Evolutionary conservation across 2,888 invertebrate species (phyloP).

Genomic region (Thysanoteuthis rhombus): DNA sequence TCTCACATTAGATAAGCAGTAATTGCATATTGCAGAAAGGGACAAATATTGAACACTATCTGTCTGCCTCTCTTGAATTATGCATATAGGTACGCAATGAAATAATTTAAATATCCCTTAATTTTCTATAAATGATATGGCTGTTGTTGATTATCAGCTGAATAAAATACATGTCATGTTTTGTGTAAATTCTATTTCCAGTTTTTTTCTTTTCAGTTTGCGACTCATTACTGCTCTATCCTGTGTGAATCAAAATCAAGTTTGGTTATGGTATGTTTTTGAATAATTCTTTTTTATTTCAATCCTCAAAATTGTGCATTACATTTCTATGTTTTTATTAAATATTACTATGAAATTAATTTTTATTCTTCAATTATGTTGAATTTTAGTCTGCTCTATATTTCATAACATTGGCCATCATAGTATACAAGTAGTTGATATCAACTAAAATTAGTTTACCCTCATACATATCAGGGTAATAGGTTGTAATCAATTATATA

Average conservation of each 20-base stretch:
- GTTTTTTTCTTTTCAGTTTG: background rate
- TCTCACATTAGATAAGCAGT: background rate
- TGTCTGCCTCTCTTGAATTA: background rate
- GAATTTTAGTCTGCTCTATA: too few relatives aligned
- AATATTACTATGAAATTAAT: too few relatives aligned
- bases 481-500: too few relatives aligned
- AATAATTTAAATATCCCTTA: background rate
- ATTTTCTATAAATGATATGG: too few relatives aligned
- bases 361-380: too few relatives aligned
- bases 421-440: too few relatives aligned
- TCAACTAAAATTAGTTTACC: too few relatives aligned
- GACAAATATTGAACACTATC: background rate
- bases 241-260: background rate
- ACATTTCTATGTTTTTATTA: background rate
- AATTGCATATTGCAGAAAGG: too few relatives aligned
- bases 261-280: background rate
- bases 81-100: background rate
- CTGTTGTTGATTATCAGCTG: background rate
- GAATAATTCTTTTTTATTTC: background rate
- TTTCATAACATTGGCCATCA: too few relatives aligned
- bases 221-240: background rate
- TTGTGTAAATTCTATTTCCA: background rate
- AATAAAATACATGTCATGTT: background rate
- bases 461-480: too few relatives aligned
- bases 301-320: background rate